Percentiles rank a stretch among this genome's conserved stretches.
Conservation (phyloP, 35 echinoderm and acorn worm species). For the Patiria miniata region DNA sequence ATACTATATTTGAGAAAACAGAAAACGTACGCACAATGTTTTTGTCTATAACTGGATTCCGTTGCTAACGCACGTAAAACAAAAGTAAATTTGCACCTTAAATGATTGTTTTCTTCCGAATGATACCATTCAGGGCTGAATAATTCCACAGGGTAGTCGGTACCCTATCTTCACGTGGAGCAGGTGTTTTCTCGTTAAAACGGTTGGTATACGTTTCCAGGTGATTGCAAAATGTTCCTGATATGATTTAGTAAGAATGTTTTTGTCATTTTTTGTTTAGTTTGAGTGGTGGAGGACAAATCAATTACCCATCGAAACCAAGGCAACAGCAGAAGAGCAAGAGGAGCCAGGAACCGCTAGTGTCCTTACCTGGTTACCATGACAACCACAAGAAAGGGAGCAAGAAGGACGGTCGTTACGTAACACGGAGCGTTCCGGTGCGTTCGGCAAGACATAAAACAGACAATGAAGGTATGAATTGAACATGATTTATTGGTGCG, state of each 20-base stretch:
- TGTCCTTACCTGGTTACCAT: not conserved
- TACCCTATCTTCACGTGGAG: too few relatives aligned
- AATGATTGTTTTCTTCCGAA: too few relatives aligned
- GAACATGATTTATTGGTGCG: not conserved
- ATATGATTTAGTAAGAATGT: not conserved
- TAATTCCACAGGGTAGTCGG: too few relatives aligned
- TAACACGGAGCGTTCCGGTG: not conserved
- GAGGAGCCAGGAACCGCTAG: not conserved
- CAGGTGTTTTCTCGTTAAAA: too few relatives aligned
- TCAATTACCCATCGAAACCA: conserved; percentile 33
- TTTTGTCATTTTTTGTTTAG: conserved; percentile 5
- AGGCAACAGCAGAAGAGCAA: not conserved
- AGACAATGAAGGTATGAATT: not conserved
- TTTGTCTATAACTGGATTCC: too few relatives aligned
- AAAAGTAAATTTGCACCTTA: too few relatives aligned
- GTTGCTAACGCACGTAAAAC: too few relatives aligned
- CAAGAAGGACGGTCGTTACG: not conserved
- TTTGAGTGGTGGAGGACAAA: conserved; percentile 42
- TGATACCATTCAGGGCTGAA: too few relatives aligned
- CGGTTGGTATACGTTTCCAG: too few relatives aligned
- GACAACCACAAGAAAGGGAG: not conserved
- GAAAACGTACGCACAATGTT: too few relatives aligned
- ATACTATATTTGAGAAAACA: too few relatives aligned
- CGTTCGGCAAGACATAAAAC: conserved; percentile 5
- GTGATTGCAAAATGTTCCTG: too few relatives aligned